Evolutionary conservation across 2,113 vertebrate genomes (phyloP), one percentile per base, ranked within the genome.

Genomic region (Istiophorus platypterus): DNA sequence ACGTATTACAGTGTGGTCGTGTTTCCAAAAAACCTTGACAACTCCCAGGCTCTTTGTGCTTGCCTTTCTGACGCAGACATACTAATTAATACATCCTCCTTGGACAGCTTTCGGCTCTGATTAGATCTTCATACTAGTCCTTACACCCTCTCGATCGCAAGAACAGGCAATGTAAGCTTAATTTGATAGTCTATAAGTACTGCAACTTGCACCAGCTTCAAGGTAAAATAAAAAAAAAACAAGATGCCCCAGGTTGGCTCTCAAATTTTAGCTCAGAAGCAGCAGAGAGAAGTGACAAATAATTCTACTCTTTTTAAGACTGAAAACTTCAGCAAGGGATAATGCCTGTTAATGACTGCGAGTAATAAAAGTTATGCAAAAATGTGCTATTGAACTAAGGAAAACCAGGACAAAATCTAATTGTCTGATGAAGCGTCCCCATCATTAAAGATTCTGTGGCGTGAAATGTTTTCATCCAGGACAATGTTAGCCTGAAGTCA

Each of bases 11-110:
- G 29, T 81, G 71, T 70, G 61, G 75, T 70, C 70, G 56, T 77
- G 51, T 76, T 81, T 47, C 80, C 47, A 34, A 82, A 86, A 79
- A 82, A 59, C 61, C 61, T 73, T 72, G 79, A 88, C 72, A 85
- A 78, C 58, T 76, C 58, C 56, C 47, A 27, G 69, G 20, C 12
- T 82, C 7, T 76, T 78, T 24, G 45, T 41, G 56, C 70, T 39
- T 77, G 24, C 13, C 42, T 78, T 59, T 68, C 71, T 74, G 45
- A 81, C 18, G 64, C 59, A 71, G 62, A 77, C 57, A 83, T 59
- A 68, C 75, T 90, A 85, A 88, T 90, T 82, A 87, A 85, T 77
- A 72, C 78, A 76, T 85, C 72, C 80, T 86, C 74, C 47, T 69
- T 49, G 77, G 74, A 87, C 76, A 80, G 64, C 68, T 39, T 80